A percentile compares a stretch with the other conserved stretches of the same genome.
These are phyloP conservation scores for Ophioninae sp. DNA, from an alignment of 2,888 invertebrate genomes.

Conservation along the genomic window DNA sequence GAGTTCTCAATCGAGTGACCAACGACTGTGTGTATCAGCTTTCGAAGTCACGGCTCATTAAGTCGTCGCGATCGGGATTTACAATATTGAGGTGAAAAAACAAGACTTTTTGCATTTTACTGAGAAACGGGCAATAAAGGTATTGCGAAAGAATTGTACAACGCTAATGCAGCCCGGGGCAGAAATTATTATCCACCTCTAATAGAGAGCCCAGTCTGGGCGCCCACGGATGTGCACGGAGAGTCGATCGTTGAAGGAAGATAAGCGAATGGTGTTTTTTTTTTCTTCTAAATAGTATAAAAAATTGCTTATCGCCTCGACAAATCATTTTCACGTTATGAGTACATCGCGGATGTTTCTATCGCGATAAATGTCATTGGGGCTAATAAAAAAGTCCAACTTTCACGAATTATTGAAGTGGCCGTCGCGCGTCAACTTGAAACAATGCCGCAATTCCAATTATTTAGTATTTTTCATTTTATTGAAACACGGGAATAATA, in stretches of 20 bases:
- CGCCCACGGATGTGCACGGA: constrained; percentile 37
- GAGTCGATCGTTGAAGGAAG: constrained; percentile 33
- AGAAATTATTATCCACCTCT: constrained; percentile 31
- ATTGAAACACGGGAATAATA: not conserved
- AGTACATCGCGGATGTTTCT: constrained; percentile 32
- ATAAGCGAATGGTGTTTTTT: constrained; percentile 26
- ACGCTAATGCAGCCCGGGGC: constrained; percentile 18
- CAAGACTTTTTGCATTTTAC: constrained; percentile 6
- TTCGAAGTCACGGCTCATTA: constrained; percentile 17
- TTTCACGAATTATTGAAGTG: not conserved
- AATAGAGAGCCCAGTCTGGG: constrained; percentile 26
- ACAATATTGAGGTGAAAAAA: not conserved
- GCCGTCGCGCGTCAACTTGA: not conserved
- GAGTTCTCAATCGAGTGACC: not conserved
- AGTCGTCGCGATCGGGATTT: constrained; percentile 9
- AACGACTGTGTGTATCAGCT: not conserved
- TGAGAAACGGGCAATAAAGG: constrained; percentile 20
- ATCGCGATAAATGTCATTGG: constrained; percentile 21
- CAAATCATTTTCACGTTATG: constrained; percentile 32
- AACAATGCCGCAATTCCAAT: not conserved
- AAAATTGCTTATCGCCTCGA: constrained; percentile 25
- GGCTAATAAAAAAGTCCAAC: not conserved
- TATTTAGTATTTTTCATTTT: not conserved
- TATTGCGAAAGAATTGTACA: constrained; percentile 43
- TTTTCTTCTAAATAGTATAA: constrained; percentile 14